A percentile compares a stretch with the other conserved stretches of the same genome.
Evolutionary conservation across 2,888 invertebrate species (phyloP).

Genomic region (Apamea epomidion): DNA sequence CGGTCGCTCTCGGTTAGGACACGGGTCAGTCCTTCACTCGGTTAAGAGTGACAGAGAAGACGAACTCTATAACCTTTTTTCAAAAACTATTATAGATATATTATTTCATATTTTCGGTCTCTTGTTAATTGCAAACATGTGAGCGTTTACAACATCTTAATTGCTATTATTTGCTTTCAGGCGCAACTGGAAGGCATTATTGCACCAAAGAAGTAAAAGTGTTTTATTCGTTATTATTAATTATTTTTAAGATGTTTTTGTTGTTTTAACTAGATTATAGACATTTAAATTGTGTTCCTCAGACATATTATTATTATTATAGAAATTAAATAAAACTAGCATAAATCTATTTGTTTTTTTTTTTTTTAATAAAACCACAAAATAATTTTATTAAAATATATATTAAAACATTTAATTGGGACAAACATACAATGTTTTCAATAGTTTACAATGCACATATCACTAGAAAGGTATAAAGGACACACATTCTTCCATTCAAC

Average conservation of each 20-base stretch:
- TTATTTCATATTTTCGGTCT: background rate
- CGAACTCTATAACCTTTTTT: background rate
- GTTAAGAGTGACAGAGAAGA: background rate
- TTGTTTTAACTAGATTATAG: slow-evolving; percentile 61
- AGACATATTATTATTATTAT: slow-evolving; percentile 56
- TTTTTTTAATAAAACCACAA: slow-evolving; percentile 70
- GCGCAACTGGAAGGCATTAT: slow-evolving; percentile 98
- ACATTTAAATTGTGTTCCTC: slow-evolving; percentile 60
- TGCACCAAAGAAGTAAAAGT: slow-evolving; percentile 95
- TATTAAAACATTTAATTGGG: slow-evolving; percentile 90
- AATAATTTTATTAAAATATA: slow-evolving; percentile 89
- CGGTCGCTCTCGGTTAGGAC: background rate
- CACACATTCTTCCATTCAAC: slow-evolving; percentile 84
- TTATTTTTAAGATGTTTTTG: slow-evolving; percentile 66
- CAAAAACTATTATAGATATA: background rate
- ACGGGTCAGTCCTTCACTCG: background rate
- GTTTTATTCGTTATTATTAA: slow-evolving; percentile 55
- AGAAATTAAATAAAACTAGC: slow-evolving; percentile 47
- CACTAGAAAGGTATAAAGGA: slow-evolving; percentile 88
- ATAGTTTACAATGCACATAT: slow-evolving; percentile 89
- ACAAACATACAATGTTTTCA: slow-evolving; percentile 90
- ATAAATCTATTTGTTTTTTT: slow-evolving; percentile 29
- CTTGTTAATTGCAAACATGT: background rate
- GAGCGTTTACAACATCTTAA: slow-evolving; percentile 2
- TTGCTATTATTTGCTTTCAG: slow-evolving; percentile 83